Conservation (phyloP, 2,888 invertebrate genomes). For the Sialis lutaria region DNA sequence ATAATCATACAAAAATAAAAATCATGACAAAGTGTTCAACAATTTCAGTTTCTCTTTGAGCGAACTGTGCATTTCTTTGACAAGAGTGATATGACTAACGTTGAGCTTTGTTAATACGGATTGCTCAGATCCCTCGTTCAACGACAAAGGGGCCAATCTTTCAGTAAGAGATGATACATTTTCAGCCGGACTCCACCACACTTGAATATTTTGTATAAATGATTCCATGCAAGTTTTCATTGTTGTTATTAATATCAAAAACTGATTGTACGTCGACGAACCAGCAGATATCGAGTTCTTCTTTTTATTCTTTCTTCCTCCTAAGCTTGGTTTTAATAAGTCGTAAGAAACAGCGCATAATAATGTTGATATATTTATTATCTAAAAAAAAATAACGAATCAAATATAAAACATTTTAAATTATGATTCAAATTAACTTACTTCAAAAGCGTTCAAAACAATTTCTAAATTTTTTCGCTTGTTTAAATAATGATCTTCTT, state of each 20-base stretch:
- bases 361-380: slow-evolving; percentile 35
- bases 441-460: slow-evolving; percentile 43
- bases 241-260: not conserved
- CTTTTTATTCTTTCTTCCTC: slow-evolving; percentile 37
- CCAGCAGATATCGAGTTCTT: slow-evolving; percentile 21
- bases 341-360: slow-evolving; percentile 37
- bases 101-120: slow-evolving; percentile 29
- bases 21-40: slow-evolving; percentile 27
- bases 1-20: not conserved
- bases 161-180: slow-evolving; percentile 21
- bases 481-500: slow-evolving; percentile 26
- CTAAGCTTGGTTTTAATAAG: slow-evolving; percentile 28
- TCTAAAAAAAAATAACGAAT: slow-evolving; percentile 24
- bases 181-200: slow-evolving; percentile 27
- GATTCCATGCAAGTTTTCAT: slow-evolving; percentile 20
- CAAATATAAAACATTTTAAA: not conserved
- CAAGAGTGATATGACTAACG: slow-evolving; percentile 30
- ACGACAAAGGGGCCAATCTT: slow-evolving; percentile 24
- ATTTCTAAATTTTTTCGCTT: slow-evolving; percentile 33
- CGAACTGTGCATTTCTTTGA: slow-evolving; percentile 32
- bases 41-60: slow-evolving; percentile 37
- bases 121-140: slow-evolving; percentile 23
- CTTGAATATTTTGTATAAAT: slow-evolving; percentile 27
- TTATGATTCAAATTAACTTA: slow-evolving; percentile 16
- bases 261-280: slow-evolving; percentile 16